phyloP scores from a whole-genome alignment of 2,888 invertebrate species.

The Uloborus plumipes region DNA sequence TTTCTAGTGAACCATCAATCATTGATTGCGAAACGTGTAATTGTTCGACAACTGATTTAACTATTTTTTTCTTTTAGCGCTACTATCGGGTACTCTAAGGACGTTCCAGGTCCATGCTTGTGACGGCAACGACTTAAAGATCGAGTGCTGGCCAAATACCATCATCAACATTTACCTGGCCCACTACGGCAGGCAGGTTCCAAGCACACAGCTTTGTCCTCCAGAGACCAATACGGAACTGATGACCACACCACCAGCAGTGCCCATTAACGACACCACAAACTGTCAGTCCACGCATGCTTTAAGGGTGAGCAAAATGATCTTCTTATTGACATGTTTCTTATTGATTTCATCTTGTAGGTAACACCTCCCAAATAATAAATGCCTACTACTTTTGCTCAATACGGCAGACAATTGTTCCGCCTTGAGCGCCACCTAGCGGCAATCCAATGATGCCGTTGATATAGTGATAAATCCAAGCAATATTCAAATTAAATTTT shows the following conservation, averaged over 20 bases:
- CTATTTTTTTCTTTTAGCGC: slow-evolving; percentile 76
- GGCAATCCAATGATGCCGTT: too few relatives aligned
- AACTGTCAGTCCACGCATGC: slow-evolving; percentile 70
- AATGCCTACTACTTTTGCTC: too few relatives aligned
- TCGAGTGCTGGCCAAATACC: slow-evolving; percentile 91
- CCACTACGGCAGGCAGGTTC: slow-evolving; percentile 84
- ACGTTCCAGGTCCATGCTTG: slow-evolving; percentile 93
- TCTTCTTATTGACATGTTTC: not conserved
- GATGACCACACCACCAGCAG: not conserved
- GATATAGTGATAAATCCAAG: too few relatives aligned
- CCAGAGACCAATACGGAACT: slow-evolving; percentile 46
- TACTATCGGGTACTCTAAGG: slow-evolving; percentile 89
- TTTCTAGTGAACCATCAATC: too few relatives aligned
- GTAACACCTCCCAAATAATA: too few relatives aligned
- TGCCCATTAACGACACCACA: slow-evolving; percentile 67
- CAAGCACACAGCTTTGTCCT: slow-evolving; percentile 70
- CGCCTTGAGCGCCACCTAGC: too few relatives aligned
- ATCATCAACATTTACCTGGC: slow-evolving; percentile 91
- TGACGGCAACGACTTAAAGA: slow-evolving; percentile 87
- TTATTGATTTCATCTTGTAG: too few relatives aligned
- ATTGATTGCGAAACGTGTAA: too few relatives aligned
- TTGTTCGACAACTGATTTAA: too few relatives aligned
- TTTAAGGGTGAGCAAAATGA: slow-evolving; percentile 67
- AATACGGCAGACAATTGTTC: too few relatives aligned
- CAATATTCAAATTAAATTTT: too few relatives aligned